Conservation (phyloP, 2,888 invertebrate species). For the Hirtodrosophila duncani region DNA sequence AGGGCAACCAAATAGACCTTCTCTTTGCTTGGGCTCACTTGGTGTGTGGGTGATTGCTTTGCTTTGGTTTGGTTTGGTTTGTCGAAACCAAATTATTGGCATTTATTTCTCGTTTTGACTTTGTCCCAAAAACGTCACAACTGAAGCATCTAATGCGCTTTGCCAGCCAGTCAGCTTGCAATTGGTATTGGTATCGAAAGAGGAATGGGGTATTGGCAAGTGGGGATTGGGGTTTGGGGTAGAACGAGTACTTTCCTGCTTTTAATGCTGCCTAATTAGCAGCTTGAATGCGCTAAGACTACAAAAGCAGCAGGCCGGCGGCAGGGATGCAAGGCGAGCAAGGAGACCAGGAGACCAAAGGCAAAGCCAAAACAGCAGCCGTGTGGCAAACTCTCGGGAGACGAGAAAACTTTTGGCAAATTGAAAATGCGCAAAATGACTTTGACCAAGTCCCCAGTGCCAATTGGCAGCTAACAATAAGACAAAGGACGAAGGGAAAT, state of each 20-base stretch:
- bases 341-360: slow-evolving; percentile 10
- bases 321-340: not conserved
- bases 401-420: slow-evolving; percentile 61
- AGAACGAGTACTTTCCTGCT: slow-evolving; percentile 39
- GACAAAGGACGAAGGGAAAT: not conserved
- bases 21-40: not conserved
- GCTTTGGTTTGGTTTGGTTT: slow-evolving; percentile 10
- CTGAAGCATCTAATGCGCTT: slow-evolving; percentile 69
- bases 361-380: slow-evolving; percentile 12
- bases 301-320: slow-evolving; percentile 46
- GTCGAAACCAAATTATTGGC: slow-evolving; percentile 68
- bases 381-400: slow-evolving; percentile 31
- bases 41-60: slow-evolving; percentile 65
- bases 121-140: slow-evolving; percentile 43
- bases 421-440: slow-evolving; percentile 70
- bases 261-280: slow-evolving; percentile 68
- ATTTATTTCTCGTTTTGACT: slow-evolving; percentile 72
- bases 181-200: too few species aligned
- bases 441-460: slow-evolving; percentile 69
- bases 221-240: not conserved
- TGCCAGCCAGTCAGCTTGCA: slow-evolving; percentile 27
- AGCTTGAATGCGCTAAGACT: slow-evolving; percentile 72
- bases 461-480: slow-evolving; percentile 66
- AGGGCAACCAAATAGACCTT: slow-evolving; percentile 54
- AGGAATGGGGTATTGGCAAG: not conserved